Evolutionary conservation across 2,113 vertebrate genomes (phyloP), one percentile per base, ranked within the genome.

Genomic region (Takifugu bimaculatus): DNA sequence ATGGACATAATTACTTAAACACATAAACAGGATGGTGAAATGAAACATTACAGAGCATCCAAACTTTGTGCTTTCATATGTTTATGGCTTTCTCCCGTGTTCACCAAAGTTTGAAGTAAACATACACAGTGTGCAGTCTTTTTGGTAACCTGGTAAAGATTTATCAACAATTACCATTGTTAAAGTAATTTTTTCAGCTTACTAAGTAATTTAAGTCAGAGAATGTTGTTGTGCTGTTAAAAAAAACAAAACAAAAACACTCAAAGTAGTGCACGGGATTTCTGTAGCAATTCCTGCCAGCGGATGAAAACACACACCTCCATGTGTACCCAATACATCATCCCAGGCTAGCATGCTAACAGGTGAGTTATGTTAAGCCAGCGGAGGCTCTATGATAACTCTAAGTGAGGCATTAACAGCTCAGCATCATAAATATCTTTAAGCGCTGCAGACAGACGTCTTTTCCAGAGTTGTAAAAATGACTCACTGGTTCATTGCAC

Each of bases 11-110:
- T 78, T 77, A 71, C 56, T 74, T 43, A 29, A 65, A 72, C 54
- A 63, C 69, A 69, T 77, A 84, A 84, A 82, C 81, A 86, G 63
- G 62, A 76, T 55, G 65, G 60, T 25, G 25, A 72, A 69, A 59
- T 12, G 15, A 47, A 63, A 47, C 52, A 70, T 58, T 61, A 48
- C 61, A 32, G 27, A 63, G 66, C 59, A 48, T 45, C 29, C 25
- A 49, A 49, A 61, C 27, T 28, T 39, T 54, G 4, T 45, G 15
- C 60, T 54, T 65, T 35, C 57, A 29, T 52, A 50, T 59, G 54
- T 62, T 71, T 71, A 57, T 51, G 57, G 58, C 52, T 60, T 74
- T 15, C 13, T 39, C 32, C 72, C 80, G 63, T 76, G 70, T 84
- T 81, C 77, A 75, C 63, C 64, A 35, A 53, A 66, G 60, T 63